Percentiles rank a stretch among this genome's conserved stretches.
Conservation (phyloP, 2,113 vertebrate species). For the Merops nubicus region DNA sequence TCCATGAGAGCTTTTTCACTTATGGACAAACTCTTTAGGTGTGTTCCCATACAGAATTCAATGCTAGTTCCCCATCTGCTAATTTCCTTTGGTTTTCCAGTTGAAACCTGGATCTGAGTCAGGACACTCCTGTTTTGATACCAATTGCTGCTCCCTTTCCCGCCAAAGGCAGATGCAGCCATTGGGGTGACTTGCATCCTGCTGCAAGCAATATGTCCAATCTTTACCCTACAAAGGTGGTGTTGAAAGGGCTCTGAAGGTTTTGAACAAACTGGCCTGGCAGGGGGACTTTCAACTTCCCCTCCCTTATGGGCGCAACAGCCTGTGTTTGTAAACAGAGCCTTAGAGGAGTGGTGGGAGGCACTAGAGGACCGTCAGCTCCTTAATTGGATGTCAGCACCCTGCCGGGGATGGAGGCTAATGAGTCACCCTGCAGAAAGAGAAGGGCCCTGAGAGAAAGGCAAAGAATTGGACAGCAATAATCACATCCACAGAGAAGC, state of each 20-base stretch:
- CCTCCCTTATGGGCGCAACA: conserved; percentile 65
- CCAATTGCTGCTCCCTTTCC: conserved; percentile 35
- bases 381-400: conserved; percentile 83
- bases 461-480: conserved; percentile 58
- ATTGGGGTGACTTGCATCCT: conserved; percentile 66
- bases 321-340: conserved; percentile 87
- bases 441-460: conserved; percentile 21
- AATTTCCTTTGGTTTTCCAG: neutral
- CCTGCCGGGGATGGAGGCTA: conserved; percentile 70
- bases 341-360: conserved; percentile 73
- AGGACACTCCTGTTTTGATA: neutral
- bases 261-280: conserved; percentile 77
- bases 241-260: conserved; percentile 70
- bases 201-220: conserved; percentile 68
- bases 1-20: neutral
- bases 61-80: neutral
- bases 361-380: conserved; percentile 73
- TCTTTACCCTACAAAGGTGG: conserved; percentile 66
- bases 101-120: fast-evolving
- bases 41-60: neutral
- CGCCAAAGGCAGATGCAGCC: neutral
- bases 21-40: neutral
- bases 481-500: conserved; percentile 61
- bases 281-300: conserved; percentile 72
- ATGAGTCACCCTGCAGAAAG: conserved; percentile 71